phyloP scores from a whole-genome alignment of 2,113 vertebrate genomes.

The Ophiodon elongatus region DNA sequence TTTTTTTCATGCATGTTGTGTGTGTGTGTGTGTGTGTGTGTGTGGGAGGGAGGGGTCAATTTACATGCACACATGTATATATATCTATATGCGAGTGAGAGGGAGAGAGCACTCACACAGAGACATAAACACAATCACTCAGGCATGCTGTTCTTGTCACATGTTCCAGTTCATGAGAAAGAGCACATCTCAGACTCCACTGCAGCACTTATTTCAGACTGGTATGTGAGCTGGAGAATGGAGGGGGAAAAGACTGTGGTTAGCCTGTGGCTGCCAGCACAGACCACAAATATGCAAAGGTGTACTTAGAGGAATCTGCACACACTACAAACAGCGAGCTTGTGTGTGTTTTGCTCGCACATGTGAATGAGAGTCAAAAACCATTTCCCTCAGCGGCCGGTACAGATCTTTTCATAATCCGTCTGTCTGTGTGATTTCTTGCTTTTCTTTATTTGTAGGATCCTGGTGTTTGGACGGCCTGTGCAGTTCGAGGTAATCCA shows the following conservation, averaged over 20 bases:
- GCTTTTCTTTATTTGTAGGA: slow-evolving; percentile 68
- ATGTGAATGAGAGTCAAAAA: slow-evolving; percentile 30
- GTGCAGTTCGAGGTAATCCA: slow-evolving; percentile 94
- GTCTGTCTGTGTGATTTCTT: slow-evolving; percentile 38
- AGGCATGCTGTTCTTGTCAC: slow-evolving; percentile 59
- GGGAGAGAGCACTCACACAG: neutral
- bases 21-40: neutral
- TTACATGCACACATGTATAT: neutral
- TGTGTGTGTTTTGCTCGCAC: slow-evolving; percentile 45
- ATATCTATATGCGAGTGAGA: neutral
- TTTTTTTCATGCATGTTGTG: neutral
- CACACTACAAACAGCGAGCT: slow-evolving; percentile 58
- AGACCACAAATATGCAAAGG: slow-evolving; percentile 94
- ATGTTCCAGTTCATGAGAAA: slow-evolving; percentile 66
- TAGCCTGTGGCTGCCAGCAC: slow-evolving; percentile 86
- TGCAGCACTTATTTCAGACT: slow-evolving; percentile 57
- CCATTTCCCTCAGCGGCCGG: slow-evolving; percentile 38
- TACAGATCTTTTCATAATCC: slow-evolving; percentile 29
- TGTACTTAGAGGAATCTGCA: slow-evolving; percentile 88
- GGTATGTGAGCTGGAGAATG: slow-evolving; percentile 82
- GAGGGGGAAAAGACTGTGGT: slow-evolving; percentile 86
- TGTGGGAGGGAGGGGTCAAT: no score
- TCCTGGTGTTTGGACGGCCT: slow-evolving; percentile 92
- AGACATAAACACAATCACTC: slow-evolving; percentile 58
- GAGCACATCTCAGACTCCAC: slow-evolving; percentile 27